Evolutionary conservation across 2,797 vertebrate species (phyloP), one percentile per base, ranked within the genome.

Genomic region (Dendrocincla tyrannina): DNA sequence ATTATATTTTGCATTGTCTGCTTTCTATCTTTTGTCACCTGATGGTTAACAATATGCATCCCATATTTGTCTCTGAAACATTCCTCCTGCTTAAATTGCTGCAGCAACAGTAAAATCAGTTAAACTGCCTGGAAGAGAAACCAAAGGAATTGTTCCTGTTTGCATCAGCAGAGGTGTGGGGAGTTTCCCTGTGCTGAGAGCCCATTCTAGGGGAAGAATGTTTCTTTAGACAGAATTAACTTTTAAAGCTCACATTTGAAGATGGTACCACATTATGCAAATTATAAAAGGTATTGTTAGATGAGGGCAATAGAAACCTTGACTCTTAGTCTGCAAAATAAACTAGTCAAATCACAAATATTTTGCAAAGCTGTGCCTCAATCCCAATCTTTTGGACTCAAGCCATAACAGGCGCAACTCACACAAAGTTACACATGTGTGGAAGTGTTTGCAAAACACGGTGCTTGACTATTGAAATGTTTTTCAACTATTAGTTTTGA

Each of bases 361-460:
- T 59, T 95, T 88, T 62, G 32, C 41, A 76, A 89, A 94, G 27
- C 19, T 30, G 23, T 64, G 20, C 47, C 32, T 67, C 17, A 3
- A 5, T 37, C 42, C 41, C 44, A 32, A 2, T 35, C 59, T 69
- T 56, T 84, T 6, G 0, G 12, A 46, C 25, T 50, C 23, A 73
- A 88, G 39, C 22, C 17, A 2, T 49, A 66, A 81, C 42, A 78
- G 52, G 60, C 2, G 0, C 17, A 73, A 69, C 33, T 88, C 44
- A 22, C 49, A 41, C 47, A 52, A 68, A 88, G 44, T 66, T 70
- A 39, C 69, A 89, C 23, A 27, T 66, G 66, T 83, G 59, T 88
- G 53, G 25, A 92, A 66, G 60, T 73, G 72, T 75, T 91, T 66
- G 35, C 42, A 78, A 88, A 93, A 90, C 32, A 32, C 70, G 28